phyloP scores from a whole-genome alignment of 2,797 vertebrate genomes.

The Calcarius lapponicus region DNA sequence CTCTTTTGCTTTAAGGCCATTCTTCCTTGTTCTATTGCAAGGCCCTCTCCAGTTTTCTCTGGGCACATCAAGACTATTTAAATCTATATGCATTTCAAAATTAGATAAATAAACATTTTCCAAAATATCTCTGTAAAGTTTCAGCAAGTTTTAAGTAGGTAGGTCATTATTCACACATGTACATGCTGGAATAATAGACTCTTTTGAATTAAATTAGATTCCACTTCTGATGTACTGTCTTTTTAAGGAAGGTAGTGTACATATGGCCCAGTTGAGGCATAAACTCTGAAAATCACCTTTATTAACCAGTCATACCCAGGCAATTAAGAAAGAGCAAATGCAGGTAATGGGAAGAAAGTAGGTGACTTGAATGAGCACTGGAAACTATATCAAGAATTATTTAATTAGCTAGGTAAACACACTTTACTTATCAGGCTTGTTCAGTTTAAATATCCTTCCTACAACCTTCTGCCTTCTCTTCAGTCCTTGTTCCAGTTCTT shows the following conservation, averaged over 20 bases:
- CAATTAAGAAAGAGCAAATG: conserved; percentile 7
- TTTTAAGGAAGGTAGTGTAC: neutral
- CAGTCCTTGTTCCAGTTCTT: neutral
- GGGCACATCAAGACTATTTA: neutral
- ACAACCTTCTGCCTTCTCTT: neutral
- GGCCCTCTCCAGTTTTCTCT: neutral
- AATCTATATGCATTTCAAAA: neutral
- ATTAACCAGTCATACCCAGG: neutral
- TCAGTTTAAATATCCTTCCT: neutral
- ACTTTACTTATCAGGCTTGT: neutral
- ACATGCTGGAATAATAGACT: neutral
- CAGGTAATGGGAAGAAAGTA: neutral
- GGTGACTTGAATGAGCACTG: neutral
- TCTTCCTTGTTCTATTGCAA: neutral
- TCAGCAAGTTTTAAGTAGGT: neutral
- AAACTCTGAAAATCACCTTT: neutral
- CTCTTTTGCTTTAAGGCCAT: neutral
- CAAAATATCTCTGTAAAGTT: neutral
- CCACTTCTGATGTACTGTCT: neutral
- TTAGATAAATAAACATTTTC: neutral
- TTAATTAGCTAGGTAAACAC: conserved; percentile 28
- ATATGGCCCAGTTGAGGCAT: neutral
- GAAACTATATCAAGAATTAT: neutral
- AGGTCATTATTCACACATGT: neutral
- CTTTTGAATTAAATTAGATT: neutral